Evolutionary conservation across 2,888 invertebrate species (phyloP).

Genomic region (Macropis europaea): DNA sequence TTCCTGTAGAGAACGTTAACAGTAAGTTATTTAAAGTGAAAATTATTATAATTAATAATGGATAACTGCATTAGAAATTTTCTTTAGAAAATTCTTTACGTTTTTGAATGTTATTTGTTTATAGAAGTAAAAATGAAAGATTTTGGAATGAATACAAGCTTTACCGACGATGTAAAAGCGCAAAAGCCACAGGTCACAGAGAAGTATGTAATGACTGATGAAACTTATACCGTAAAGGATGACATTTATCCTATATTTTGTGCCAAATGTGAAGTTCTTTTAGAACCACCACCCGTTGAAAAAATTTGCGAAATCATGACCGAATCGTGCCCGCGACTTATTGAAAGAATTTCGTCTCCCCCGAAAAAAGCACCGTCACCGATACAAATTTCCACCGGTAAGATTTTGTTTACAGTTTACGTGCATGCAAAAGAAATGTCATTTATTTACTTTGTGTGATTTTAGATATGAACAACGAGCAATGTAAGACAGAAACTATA

Average conservation of each 20-base stretch:
- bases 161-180: not conserved
- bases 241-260: conserved; percentile 69
- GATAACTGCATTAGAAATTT: not conserved
- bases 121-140: conserved; percentile 23
- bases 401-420: not conserved
- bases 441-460: not conserved
- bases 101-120: not conserved
- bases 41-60: not conserved
- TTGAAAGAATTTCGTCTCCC: conserved; percentile 59
- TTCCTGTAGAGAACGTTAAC: not conserved
- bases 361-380: not conserved
- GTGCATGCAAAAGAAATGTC: not conserved
- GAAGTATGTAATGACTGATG: conserved; percentile 56
- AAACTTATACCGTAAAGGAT: conserved; percentile 55
- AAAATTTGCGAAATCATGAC: conserved; percentile 68
- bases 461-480: not conserved
- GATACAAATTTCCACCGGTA: conserved; percentile 1
- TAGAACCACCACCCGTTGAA: conserved; percentile 57
- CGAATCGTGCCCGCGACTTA: conserved; percentile 50
- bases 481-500: not conserved
- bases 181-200: conserved; percentile 31
- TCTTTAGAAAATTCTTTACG: too few relatives aligned
- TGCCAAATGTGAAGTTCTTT: conserved; percentile 58
- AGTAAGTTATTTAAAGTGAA: not conserved
- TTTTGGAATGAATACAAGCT: conserved; percentile 34